Evolutionary conservation across 2,113 vertebrate genomes (phyloP), one percentile per base, ranked within the genome.

Genomic region (Calidris pygmaea): DNA sequence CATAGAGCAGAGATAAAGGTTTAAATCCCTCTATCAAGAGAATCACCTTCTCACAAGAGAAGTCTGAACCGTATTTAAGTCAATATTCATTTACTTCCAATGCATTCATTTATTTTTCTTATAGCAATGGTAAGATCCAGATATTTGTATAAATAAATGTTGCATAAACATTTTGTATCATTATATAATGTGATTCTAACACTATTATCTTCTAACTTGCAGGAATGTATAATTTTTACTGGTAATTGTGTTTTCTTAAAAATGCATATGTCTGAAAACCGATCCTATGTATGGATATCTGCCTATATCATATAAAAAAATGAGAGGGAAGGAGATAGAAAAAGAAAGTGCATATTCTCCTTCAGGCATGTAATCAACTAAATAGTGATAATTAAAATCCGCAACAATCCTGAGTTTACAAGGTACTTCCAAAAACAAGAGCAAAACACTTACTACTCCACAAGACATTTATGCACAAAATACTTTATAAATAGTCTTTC

Each of bases 21-120:
- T 94, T 84, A 89, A 87, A 92, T 78, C 75, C 78, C 76, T 68
- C 47, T 81, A 81, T 73, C 91, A 83, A 65, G 48, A 82, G 48
- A 94, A 93, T 91, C 82, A 47, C 30, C 15, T 67, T 78, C 55
- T 90, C 47, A 77, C 29, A 37, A 89, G 68, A 62, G 30, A 87
- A 80, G 32, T 30, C 86, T 58, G 66, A 87, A 55, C 63, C 66
- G 47, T 43, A 82, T 86, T 95, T 82, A 95, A 91, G 92, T 86
- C 93, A 89, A 90, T 74, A 86, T 56, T 92, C 22, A 50, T 81
- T 89, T 87, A 81, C 41, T 71, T 91, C 22, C 65, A 82, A 55
- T 59, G n/a, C 34, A 45, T 85, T 93, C 1, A 16, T 84, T 95
- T 82, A 17, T 76, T 94, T 94, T 79, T 72, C 72, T 60, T 84